Base-by-base conservation (phyloP, 2,113 vertebrate species). In the Actenoides hombroni region DNA sequence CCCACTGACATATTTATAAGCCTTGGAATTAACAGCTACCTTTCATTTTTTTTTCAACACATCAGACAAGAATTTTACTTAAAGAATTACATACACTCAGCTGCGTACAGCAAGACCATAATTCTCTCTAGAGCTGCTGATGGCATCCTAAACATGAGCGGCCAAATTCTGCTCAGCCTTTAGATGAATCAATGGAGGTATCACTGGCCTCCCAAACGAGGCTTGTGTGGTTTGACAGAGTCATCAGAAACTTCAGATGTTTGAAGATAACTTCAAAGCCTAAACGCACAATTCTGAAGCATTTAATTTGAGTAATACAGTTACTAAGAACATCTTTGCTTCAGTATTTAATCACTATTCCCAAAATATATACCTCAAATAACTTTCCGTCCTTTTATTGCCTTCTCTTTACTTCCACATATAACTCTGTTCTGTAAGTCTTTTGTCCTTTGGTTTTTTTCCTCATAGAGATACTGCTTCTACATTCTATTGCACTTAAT, bases 1-100 rank as follows among this genome's bases (percentile, higher is more conserved):
- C 85, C 39, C 86, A 97, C 91, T 97, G 98, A 97, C 96, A 96
- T 94, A 97, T 98, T 98, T 98, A 98, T 95, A 97, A 94, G 95
- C 75, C 81, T 97, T 97, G 92, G 95, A 98, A 98, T 98, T 98
- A 98, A 97, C 93, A 95, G 92, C 91, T 94, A 97, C 96, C 95
- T 97, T 96, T 96, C 94, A 96, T 97, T 97, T 91, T 76, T 96
- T 97, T 95, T 90, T 95, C 70, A 96, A 90, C 94, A 94, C 73
- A 53, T 61, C 78, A 86, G 86, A 95, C 78, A 74, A 73, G 73
- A 88, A 90, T 88, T 92, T 96, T 77, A 84, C 75, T 67, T 80
- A 68, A 75, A 89, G 90, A 81, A 94, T 95, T 96, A 64, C 14
- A 94, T 81, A 92, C 67, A 68, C 51, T 77, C 70, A 68, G 57